Percentiles rank a stretch among this genome's conserved stretches.
These are phyloP conservation scores for Champsocephalus esox DNA, from an alignment of 2,797 vertebrate genomes.

Conservation along the genomic window DNA sequence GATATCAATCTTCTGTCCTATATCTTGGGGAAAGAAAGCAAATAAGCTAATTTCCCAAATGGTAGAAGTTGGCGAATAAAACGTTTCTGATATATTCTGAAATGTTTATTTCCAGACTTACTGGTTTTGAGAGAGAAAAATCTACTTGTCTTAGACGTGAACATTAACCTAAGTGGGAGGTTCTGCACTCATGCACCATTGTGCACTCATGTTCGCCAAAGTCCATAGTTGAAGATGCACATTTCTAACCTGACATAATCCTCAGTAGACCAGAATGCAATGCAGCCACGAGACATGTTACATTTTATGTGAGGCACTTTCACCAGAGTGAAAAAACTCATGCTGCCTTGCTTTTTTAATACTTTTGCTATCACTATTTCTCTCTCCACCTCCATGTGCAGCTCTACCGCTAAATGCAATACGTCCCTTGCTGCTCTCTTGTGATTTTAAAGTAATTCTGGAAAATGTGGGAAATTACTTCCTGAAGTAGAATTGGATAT, in stretches of 20 bases:
- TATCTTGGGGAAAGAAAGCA: not conserved
- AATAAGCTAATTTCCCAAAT: not conserved
- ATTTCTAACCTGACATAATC: slow-evolving; percentile 13
- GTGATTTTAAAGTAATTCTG: slow-evolving; percentile 50
- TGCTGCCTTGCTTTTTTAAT: slow-evolving; percentile 31
- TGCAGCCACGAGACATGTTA: slow-evolving; percentile 36
- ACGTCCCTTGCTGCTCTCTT: slow-evolving; percentile 35
- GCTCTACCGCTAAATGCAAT: slow-evolving; percentile 52
- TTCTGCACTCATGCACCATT: not conserved
- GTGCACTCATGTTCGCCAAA: slow-evolving; percentile 11
- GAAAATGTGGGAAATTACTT: slow-evolving; percentile 59
- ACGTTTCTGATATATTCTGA: no score
- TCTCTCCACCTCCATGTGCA: slow-evolving; percentile 56
- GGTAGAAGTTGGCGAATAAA: not conserved
- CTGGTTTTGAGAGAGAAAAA: not conserved
- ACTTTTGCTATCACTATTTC: slow-evolving; percentile 49
- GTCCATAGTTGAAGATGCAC: slow-evolving; percentile 13
- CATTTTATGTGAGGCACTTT: slow-evolving; percentile 32
- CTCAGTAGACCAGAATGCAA: slow-evolving; percentile 43
- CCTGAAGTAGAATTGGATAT: slow-evolving; percentile 44
- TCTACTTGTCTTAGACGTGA: not conserved
- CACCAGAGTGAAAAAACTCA: slow-evolving; percentile 37
- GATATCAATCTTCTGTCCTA: not conserved
- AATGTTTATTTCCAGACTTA: not conserved
- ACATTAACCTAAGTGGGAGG: not conserved